phyloP scores from a whole-genome alignment of 2,113 vertebrate species.

The Gymnarchus niloticus region DNA sequence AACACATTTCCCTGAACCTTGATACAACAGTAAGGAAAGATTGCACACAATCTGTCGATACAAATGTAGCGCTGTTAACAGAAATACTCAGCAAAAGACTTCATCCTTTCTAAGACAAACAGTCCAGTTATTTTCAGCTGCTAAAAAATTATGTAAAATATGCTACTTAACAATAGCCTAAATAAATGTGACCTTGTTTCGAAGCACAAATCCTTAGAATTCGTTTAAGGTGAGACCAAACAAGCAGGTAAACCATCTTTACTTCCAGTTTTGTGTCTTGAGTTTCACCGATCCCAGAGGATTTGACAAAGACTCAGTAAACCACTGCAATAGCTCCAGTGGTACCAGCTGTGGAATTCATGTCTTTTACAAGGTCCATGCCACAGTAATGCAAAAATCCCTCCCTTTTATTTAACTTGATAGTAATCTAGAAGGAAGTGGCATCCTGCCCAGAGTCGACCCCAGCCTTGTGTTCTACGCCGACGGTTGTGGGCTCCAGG shows the following conservation, averaged over 20 bases:
- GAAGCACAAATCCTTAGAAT: background rate
- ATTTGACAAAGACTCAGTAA: background rate
- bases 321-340: background rate
- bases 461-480: too few relatives aligned
- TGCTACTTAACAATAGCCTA: too few relatives aligned
- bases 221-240: background rate
- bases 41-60: background rate
- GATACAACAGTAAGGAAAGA: background rate
- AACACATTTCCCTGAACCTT: background rate
- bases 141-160: too few relatives aligned
- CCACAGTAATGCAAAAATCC: too few relatives aligned
- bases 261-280: background rate
- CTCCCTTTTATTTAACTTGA: too few relatives aligned
- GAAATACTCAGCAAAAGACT: background rate
- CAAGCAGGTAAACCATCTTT: background rate
- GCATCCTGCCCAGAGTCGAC: too few relatives aligned
- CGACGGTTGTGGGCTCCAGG: too few relatives aligned
- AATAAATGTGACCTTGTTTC: background rate
- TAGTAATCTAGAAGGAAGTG: too few relatives aligned
- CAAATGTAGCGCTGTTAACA: background rate
- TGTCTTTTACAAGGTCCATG: background rate
- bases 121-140: background rate
- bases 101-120: background rate
- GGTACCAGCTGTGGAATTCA: background rate
- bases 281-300: background rate